phyloP scores from a whole-genome alignment of 2,797 vertebrate genomes.

The Fistularia commersonii region DNA sequence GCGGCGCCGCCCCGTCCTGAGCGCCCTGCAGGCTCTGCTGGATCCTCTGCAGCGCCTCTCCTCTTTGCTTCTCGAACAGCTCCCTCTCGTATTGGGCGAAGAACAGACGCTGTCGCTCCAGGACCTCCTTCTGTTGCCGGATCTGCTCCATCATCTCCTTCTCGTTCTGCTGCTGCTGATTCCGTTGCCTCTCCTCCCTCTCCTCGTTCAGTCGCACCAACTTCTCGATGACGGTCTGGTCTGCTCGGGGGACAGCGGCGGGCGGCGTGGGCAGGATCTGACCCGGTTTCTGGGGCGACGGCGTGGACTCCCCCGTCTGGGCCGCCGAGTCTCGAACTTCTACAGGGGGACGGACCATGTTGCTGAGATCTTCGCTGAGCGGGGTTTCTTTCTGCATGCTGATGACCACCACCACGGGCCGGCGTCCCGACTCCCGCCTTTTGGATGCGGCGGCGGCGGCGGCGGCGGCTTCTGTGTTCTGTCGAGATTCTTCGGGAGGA shows the following conservation, averaged over 20 bases:
- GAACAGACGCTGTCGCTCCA: conserved; percentile 81
- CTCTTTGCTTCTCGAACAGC: conserved; percentile 78
- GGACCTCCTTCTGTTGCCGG: conserved; percentile 82
- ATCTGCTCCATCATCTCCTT: conserved; percentile 95
- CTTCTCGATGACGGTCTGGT: conserved; percentile 61
- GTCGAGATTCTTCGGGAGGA: conserved; percentile 55
- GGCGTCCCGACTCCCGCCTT: conserved; percentile 48
- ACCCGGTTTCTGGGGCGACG: conserved; percentile 5
- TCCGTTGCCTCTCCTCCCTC: conserved; percentile 86
- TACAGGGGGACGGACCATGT: conserved; percentile 23
- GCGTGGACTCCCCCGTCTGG: conserved; percentile 36
- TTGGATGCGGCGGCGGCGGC: conserved; percentile 22
- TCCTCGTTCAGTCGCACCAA: conserved; percentile 87
- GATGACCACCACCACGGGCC: conserved; percentile 78
- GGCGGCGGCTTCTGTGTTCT: conserved; percentile 22
- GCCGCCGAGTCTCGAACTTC: conserved; percentile 44
- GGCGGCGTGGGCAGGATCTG: not conserved
- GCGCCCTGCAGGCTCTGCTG: conserved; percentile 71
- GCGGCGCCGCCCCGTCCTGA: not conserved
- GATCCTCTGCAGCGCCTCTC: conserved; percentile 76
- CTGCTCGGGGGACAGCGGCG: conserved; percentile 20
- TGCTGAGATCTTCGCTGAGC: conserved; percentile 33
- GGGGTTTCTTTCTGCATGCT: conserved; percentile 76
- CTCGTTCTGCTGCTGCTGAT: conserved; percentile 86
- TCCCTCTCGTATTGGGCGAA: conserved; percentile 78